Conservation (phyloP, 2,888 invertebrate species). For the Drosophila longiperda region DNA sequence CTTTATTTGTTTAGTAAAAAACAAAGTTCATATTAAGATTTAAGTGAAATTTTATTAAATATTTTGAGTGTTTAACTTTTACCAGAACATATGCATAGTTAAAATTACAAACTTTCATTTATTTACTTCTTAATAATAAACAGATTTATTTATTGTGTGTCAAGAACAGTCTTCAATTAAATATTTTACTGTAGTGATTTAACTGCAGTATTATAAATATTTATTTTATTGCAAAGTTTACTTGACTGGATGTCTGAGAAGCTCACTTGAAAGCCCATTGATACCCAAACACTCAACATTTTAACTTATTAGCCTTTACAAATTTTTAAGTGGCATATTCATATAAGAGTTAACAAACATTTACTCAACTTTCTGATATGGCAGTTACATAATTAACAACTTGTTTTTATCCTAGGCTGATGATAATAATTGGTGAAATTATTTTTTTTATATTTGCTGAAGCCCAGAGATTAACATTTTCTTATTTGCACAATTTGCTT, state of each 20-base stretch:
- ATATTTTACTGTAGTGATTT: background rate
- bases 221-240: background rate
- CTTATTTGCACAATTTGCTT: too few relatives aligned
- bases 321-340: constrained; percentile 47
- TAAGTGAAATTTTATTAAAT: background rate
- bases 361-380: constrained; percentile 4
- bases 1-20: background rate
- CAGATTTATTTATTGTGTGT: background rate
- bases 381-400: background rate
- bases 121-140: background rate
- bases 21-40: background rate
- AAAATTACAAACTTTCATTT: background rate
- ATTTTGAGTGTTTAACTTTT: background rate
- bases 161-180: background rate
- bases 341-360: constrained; percentile 18
- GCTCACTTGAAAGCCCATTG: constrained; percentile 3
- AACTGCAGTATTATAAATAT: background rate
- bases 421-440: background rate
- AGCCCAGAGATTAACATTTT: background rate
- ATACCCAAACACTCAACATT: constrained; percentile 23
- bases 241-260: background rate
- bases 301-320: constrained; percentile 26
- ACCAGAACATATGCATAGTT: background rate
- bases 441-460: background rate
- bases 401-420: background rate